phyloP scores from a whole-genome alignment of 2,888 invertebrate genomes.

The Acanthosepion pharaonis region DNA sequence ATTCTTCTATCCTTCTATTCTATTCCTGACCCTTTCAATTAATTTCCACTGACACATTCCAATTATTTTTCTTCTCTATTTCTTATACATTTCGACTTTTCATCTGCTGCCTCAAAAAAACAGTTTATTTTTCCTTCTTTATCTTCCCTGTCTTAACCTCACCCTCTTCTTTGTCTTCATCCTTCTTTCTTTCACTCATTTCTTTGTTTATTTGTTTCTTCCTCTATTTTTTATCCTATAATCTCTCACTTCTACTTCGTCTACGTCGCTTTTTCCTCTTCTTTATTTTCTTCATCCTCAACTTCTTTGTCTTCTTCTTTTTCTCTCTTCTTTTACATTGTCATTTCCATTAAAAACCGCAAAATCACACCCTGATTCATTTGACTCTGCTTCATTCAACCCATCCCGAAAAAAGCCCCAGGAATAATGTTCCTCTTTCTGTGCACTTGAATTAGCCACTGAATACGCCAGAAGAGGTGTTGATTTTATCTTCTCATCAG shows the following conservation, averaged over 20 bases:
- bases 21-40: background rate
- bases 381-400: background rate
- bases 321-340: background rate
- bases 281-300: background rate
- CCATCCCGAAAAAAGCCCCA: background rate
- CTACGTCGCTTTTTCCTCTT: background rate
- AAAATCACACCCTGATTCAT: background rate
- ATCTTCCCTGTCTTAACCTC: background rate
- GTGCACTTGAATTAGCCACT: conserved; percentile 11
- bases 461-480: background rate
- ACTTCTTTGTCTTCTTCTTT: background rate
- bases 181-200: no score
- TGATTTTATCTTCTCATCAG: background rate
- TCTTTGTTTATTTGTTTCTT: background rate
- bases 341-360: background rate
- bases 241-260: background rate
- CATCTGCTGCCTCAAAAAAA: no score
- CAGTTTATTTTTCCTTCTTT: background rate
- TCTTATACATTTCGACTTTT: no score
- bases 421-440: background rate
- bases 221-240: background rate
- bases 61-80: no score
- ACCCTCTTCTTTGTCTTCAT: no score
- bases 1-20: background rate
- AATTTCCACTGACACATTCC: no score